Percentiles rank a stretch among this genome's conserved stretches.
Evolutionary conservation across 2,797 vertebrate genomes (phyloP).

Genomic region (Tadarida brasiliensis): DNA sequence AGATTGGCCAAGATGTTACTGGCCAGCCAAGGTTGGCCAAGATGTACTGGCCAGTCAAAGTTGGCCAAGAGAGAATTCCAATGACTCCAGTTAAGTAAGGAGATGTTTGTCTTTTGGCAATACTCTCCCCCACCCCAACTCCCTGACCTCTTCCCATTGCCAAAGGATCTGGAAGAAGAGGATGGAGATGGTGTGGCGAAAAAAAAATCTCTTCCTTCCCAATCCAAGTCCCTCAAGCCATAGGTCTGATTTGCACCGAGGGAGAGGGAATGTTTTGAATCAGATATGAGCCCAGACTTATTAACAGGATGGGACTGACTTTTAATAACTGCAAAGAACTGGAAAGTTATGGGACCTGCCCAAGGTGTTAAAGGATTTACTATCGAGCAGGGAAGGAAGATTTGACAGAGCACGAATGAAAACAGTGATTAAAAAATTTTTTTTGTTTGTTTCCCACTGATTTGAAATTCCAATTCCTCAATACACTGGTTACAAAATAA

Average conservation of each 20-base stretch:
- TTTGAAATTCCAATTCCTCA: slow-evolving; percentile 54
- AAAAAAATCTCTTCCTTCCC: background rate
- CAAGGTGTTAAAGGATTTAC: slow-evolving; percentile 12
- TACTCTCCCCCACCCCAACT: fast-evolving
- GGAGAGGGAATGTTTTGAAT: background rate
- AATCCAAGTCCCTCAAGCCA: background rate
- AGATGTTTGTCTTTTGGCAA: background rate
- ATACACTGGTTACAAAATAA: slow-evolving; percentile 26
- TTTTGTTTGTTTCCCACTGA: slow-evolving; percentile 57
- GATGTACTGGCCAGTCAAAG: background rate
- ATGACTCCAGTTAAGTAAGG: background rate
- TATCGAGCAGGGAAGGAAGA: slow-evolving; percentile 18
- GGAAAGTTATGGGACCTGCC: background rate
- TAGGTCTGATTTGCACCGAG: background rate
- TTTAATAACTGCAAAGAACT: slow-evolving; percentile 7
- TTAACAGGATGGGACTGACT: background rate
- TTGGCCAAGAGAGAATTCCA: background rate
- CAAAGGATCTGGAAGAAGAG: background rate
- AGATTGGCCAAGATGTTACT: background rate
- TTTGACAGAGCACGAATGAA: slow-evolving; percentile 59
- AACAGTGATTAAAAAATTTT: background rate
- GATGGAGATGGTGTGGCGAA: background rate
- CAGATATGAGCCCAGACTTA: background rate
- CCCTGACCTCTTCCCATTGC: background rate
- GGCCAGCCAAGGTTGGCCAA: background rate